phyloP scores from a whole-genome alignment of 2,113 vertebrate species.

The Heterotilapia buettikoferi region DNA sequence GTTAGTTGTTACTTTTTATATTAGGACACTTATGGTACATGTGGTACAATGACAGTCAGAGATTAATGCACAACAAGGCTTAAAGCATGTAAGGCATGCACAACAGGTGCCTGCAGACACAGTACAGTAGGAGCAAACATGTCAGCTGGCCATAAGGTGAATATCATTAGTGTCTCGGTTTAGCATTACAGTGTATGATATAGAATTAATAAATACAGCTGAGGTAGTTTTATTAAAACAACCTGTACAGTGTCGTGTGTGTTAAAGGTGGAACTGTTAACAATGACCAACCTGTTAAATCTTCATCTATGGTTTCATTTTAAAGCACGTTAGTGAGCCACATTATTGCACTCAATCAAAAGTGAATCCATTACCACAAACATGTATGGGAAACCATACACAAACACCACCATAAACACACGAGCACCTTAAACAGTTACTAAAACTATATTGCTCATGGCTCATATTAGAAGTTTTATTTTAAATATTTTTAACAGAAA shows the following conservation, averaged over 20 bases:
- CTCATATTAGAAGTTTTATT: background rate
- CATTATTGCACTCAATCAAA: background rate
- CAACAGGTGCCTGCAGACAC: background rate
- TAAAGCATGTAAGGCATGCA: background rate
- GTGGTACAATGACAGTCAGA: background rate
- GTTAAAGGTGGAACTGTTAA: background rate
- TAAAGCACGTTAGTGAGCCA: background rate
- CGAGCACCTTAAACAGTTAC: background rate
- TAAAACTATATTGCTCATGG: rapidly evolving
- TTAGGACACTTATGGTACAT: background rate
- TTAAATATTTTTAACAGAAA: background rate
- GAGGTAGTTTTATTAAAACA: background rate
- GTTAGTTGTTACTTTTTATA: background rate
- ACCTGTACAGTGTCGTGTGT: background rate
- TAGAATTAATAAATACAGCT: background rate
- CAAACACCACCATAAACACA: background rate
- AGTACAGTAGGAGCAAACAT: background rate
- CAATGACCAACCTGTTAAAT: background rate
- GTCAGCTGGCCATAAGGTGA: background rate
- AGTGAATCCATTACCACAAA: background rate
- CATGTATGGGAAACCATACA: background rate
- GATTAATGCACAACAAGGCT: background rate
- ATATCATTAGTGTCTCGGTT: background rate
- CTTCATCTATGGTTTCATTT: background rate
- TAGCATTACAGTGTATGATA: background rate